phyloP scores from a whole-genome alignment of 2,888 invertebrate genomes.

The Embidobia sp. region DNA sequence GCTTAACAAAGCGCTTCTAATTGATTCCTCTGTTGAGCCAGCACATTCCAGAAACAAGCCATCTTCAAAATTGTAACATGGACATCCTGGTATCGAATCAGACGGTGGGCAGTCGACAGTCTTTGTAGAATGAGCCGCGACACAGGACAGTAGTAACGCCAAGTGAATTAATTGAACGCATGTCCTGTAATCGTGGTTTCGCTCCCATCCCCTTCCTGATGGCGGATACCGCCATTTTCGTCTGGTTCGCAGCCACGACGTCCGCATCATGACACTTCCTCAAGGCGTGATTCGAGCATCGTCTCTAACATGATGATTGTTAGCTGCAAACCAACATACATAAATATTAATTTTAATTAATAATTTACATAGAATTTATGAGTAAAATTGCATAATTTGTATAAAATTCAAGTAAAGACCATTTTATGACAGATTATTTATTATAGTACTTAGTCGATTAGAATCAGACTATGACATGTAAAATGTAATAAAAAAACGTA shows the following conservation, averaged over 20 bases:
- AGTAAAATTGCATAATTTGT: too few relatives aligned
- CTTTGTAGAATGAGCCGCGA: conserved; percentile 75
- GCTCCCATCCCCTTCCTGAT: conserved; percentile 61
- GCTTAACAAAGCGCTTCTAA: conserved; percentile 86
- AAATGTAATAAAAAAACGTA: too few relatives aligned
- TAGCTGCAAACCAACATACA: conserved; percentile 36
- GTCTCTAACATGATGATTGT: conserved; percentile 63
- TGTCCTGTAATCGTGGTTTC: conserved; percentile 58
- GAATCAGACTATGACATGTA: too few relatives aligned
- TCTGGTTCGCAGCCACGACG: conserved; percentile 78
- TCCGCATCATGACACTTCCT: conserved; percentile 79
- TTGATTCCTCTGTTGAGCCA: conserved; percentile 88
- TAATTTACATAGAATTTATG: too few relatives aligned
- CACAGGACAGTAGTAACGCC: conserved; percentile 74
- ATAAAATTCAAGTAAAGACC: too few relatives aligned
- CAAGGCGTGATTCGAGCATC: conserved; percentile 71
- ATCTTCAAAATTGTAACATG: conserved; percentile 96
- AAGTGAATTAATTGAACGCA: conserved; percentile 70
- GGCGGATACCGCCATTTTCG: conserved; percentile 77
- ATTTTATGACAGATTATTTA: too few relatives aligned
- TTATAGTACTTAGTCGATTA: too few relatives aligned
- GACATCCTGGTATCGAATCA: conserved; percentile 91
- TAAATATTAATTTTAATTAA: too few relatives aligned
- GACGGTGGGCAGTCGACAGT: conserved; percentile 87
- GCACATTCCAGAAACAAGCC: conserved; percentile 95